These are phyloP conservation scores for Lordiphosa collinella DNA, from an alignment of 1,140 invertebrate genomes.

Conservation along the genomic window DNA sequence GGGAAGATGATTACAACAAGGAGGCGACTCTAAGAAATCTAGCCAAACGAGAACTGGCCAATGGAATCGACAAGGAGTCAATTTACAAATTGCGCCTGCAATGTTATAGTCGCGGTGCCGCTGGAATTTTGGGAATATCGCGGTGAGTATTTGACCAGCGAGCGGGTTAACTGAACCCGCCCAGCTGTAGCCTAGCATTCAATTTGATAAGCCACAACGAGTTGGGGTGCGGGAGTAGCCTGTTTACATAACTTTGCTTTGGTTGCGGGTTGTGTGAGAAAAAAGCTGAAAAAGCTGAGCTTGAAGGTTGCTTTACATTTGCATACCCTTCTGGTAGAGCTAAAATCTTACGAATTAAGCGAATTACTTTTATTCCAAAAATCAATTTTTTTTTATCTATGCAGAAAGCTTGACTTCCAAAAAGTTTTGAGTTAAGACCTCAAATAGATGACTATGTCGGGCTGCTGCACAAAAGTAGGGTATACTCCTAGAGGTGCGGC, in stretches of 20 bases:
- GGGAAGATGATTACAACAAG: slow-evolving; percentile 87
- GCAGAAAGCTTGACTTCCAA: too few species aligned
- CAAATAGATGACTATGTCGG: too few species aligned
- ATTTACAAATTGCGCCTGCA: slow-evolving; percentile 91
- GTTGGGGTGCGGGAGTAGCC: background rate
- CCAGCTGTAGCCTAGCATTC: background rate
- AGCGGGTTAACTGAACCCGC: slow-evolving; percentile 2
- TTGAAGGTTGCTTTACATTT: too few species aligned
- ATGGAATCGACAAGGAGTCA: slow-evolving; percentile 85
- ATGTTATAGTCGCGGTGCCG: slow-evolving; percentile 91
- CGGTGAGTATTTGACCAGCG: slow-evolving; percentile 82
- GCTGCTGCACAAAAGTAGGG: too few species aligned
- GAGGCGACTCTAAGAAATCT: slow-evolving; percentile 90
- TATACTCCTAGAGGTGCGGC: too few species aligned
- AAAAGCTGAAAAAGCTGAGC: too few species aligned
- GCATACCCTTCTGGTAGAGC: too few species aligned
- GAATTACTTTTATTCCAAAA: too few species aligned
- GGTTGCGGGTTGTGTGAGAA: background rate
- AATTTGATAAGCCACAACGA: background rate
- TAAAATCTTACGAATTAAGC: too few species aligned
- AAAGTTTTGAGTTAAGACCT: too few species aligned
- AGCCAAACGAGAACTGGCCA: slow-evolving; percentile 83
- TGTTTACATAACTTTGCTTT: slow-evolving; percentile 6
- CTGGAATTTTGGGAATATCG: slow-evolving; percentile 90
- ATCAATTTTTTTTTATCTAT: too few species aligned